Evolutionary conservation across 2,888 invertebrate species (phyloP), one percentile per base, ranked within the genome.

Genomic region (Agonopterix subpropinquella): DNA sequence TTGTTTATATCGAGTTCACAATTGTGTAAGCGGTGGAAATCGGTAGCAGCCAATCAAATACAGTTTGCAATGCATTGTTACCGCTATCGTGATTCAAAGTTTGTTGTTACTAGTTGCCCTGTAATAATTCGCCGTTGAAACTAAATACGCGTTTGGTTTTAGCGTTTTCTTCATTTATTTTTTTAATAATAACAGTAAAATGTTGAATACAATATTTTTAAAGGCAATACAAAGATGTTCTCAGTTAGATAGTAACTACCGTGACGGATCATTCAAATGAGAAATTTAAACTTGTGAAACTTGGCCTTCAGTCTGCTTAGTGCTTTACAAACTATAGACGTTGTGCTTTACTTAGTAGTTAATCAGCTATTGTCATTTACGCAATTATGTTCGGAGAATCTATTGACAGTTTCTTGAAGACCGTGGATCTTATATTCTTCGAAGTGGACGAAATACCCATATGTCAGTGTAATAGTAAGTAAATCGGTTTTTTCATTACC

Each of bases 211-310:
- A 28, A 28, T 28, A 1, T 28, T 28, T 28, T 28, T 28, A 28
- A 28, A 28, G 28, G 28, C n/a, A 5, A 9, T 39, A 39, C 39
- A n/a, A n/a, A 39, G 39, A 39, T 39, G 39, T 39, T 39, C 39
- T 39, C n/a, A 39, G n/a, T 39, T 39, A n/a, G 10, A 39, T 44
- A 39, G 36, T 46, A 52, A 56, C 57, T 64, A 60, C 65, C 63
- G 63, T 62, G 60, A 66, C 72, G 55, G 58, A 62, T 64, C 54
- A 59, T 53, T 69, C 59, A 57, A 62, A 63, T 62, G 62, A 69
- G 65, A 76, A 71, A 72, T 65, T 63, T 50, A 51, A 48, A 47
- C 48, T 78, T 71, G 62, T 65, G 70, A 65, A 71, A 73, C 53
- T 49, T 54, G 70, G 57, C 80, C 80, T 80, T 78, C 72, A 42